phyloP scores from a whole-genome alignment of 2,888 invertebrate genomes.

The Palloptera scutellata region DNA sequence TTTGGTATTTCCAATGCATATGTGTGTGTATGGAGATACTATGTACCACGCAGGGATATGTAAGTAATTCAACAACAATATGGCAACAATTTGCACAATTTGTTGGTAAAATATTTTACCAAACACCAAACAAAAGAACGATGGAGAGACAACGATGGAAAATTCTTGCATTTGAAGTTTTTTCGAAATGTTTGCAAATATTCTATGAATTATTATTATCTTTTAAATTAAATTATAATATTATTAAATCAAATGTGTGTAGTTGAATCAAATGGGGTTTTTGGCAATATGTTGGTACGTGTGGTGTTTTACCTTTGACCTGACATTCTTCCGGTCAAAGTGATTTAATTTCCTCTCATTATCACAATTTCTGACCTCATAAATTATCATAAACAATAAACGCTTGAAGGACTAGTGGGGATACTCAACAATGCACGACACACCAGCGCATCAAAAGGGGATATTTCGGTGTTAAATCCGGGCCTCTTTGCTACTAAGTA shows the following conservation, averaged over 20 bases:
- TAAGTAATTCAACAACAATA: neutral
- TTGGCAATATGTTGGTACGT: neutral
- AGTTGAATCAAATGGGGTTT: too few relatives aligned
- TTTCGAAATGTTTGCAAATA: neutral
- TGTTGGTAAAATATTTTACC: too few relatives aligned
- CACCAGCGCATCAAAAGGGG: too few relatives aligned
- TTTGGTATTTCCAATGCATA: slow-evolving; percentile 8
- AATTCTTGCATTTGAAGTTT: neutral
- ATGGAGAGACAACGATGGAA: neutral
- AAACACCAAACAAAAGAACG: neutral
- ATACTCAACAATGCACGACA: too few relatives aligned
- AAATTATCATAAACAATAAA: slow-evolving; percentile 23
- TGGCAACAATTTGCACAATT: neutral
- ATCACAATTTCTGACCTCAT: slow-evolving; percentile 48
- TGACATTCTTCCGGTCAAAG: slow-evolving; percentile 58
- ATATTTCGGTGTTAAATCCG: too few relatives aligned
- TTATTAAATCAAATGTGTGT: too few relatives aligned
- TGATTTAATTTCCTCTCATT: slow-evolving; percentile 60
- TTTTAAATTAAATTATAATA: too few relatives aligned
- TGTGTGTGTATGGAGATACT: neutral
- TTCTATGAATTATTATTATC: neutral
- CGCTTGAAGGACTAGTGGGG: too few relatives aligned
- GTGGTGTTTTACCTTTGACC: slow-evolving; percentile 44
- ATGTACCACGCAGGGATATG: neutral
- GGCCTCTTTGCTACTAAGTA: too few relatives aligned